Conservation (phyloP, 2,797 vertebrate species). For the Neomorphus geoffroyi region DNA sequence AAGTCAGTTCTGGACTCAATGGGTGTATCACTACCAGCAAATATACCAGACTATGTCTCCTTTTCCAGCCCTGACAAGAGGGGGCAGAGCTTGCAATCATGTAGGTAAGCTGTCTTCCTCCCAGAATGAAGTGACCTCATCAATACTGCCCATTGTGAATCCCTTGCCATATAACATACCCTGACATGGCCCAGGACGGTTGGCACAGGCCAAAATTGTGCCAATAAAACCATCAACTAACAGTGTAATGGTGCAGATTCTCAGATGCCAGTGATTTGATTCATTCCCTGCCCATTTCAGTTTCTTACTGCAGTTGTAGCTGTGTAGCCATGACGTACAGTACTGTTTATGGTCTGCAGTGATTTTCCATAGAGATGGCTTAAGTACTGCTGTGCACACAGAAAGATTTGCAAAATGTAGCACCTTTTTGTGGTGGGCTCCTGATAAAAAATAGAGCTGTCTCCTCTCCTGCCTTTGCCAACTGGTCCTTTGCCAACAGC, state of each 20-base stretch:
- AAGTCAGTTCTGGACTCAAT: not conserved
- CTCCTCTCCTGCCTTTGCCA: not conserved
- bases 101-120: not conserved
- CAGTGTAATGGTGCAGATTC: not conserved
- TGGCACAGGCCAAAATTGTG: not conserved
- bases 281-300: not conserved
- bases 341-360: not conserved
- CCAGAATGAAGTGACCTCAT: not conserved
- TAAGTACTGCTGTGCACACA: accelerated
- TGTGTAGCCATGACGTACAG: accelerated
- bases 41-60: not conserved
- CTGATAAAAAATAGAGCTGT: not conserved
- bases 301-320: not conserved
- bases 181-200: not conserved
- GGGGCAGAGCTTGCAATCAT: not conserved
- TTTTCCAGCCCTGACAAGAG: not conserved
- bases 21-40: not conserved
- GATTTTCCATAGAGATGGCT: not conserved
- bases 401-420: not conserved
- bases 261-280: not conserved
- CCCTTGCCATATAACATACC: not conserved
- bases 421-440: not conserved
- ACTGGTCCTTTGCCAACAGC: not conserved
- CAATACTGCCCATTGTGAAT: not conserved
- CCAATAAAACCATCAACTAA: not conserved